Evolutionary conservation across 2,888 invertebrate species (phyloP).

Genomic region (Sycophila texana): DNA sequence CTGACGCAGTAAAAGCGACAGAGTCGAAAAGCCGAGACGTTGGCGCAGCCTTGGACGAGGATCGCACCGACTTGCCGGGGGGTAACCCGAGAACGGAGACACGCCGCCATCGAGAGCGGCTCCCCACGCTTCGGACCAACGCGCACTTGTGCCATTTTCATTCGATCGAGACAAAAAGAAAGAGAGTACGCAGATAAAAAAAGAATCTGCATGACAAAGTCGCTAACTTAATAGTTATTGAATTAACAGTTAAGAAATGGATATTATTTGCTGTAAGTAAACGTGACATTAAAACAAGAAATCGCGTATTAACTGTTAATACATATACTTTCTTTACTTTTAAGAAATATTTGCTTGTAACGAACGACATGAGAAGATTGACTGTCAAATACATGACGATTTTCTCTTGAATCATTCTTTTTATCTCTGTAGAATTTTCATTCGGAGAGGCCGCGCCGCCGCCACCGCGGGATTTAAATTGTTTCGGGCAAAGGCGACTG

Average conservation of each 20-base stretch:
- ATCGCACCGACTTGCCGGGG: constrained; percentile 10
- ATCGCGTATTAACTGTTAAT: too few species aligned
- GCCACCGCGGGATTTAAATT: constrained; percentile 20
- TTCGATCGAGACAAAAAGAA: constrained; percentile 8
- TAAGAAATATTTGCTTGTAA: too few species aligned
- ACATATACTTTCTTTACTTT: too few species aligned
- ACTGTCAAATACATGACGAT: too few species aligned
- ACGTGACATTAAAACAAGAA: too few species aligned
- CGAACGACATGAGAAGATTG: too few species aligned
- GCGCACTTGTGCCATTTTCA: constrained; percentile 29
- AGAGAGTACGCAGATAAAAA: too few species aligned
- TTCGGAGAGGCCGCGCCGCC: neutral
- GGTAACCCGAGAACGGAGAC: constrained; percentile 42
- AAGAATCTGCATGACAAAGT: too few species aligned
- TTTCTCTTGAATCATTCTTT: too few species aligned
- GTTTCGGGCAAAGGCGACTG: neutral
- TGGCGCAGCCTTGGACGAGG: constrained; percentile 39
- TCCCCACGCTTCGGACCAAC: constrained; percentile 3
- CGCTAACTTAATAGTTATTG: too few species aligned
- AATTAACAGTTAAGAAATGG: too few species aligned
- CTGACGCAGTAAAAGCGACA: neutral
- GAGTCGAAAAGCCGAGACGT: constrained; percentile 4
- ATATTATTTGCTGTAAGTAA: too few species aligned
- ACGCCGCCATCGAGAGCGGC: constrained; percentile 20
- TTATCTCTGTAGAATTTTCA: neutral